Evolutionary conservation across 2,797 vertebrate species (phyloP).

Genomic region (Novumbra hubbsi): DNA sequence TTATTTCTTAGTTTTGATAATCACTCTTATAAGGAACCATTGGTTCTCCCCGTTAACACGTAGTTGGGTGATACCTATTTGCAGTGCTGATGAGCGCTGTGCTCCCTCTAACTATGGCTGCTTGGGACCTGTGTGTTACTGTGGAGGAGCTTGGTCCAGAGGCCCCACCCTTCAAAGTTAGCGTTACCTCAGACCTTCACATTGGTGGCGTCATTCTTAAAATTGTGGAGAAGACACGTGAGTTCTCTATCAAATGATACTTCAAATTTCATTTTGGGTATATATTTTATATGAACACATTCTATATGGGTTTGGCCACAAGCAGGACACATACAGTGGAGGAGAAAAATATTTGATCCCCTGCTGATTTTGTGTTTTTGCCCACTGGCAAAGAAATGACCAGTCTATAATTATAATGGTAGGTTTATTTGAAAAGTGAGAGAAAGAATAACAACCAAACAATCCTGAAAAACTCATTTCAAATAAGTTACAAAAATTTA

Average conservation of each 20-base stretch:
- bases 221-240: slow-evolving; percentile 75
- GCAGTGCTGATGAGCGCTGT: not conserved
- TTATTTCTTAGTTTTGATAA: not conserved
- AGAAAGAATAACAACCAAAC: no score
- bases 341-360: no score
- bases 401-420: no score
- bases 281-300: not conserved
- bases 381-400: no score
- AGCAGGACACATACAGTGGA: no score
- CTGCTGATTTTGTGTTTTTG: no score
- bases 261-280: not conserved
- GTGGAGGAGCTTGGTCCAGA: slow-evolving; percentile 70
- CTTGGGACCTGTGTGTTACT: slow-evolving; percentile 73
- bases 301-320: no score
- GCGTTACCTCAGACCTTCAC: slow-evolving; percentile 74
- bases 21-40: not conserved
- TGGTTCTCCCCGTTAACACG: not conserved
- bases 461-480: no score
- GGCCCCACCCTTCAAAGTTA: slow-evolving; percentile 68
- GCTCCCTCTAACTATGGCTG: slow-evolving; percentile 49
- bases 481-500: no score
- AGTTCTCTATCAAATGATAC: slow-evolving; percentile 38
- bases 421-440: no score
- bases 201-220: slow-evolving; percentile 76
- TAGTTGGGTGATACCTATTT: not conserved